Base-by-base conservation (phyloP, 2,888 invertebrate genomes). In the Cybosia mesomella region DNA sequence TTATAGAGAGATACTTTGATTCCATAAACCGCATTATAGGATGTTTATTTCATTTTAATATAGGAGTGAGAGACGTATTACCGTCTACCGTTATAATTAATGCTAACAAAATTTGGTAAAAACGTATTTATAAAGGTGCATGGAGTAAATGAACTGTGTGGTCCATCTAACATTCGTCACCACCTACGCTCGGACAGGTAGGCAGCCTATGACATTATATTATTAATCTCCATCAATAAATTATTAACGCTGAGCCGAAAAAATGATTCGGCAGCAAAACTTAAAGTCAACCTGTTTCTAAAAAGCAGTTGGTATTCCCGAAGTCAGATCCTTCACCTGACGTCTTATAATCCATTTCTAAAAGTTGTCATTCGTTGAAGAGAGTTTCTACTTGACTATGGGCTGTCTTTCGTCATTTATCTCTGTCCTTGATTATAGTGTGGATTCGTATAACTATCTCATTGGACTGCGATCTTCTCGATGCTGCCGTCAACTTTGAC, bases 81-180 rank as follows among this genome's bases (percentile, higher is more conserved):
- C 53, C 63, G 54, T 3, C 22, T 22, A 36, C 63, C 63, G 22
- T 34, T 63, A 54, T 63, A 49, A 54, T 34, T 15, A n/a, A 34
- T 22, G n/a, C 11, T 54, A 32, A n/a, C 53, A 21, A 61, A 32
- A 34, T 63, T 34, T 13, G 2, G 34, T 32, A 49, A 54, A 53
- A 54, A 54, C 2, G 21, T 49, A 36, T 32, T 36, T 22, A 34
- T 49, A 55, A 43, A 2, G 61, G n/a, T 28, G 32, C 39, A 22
- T 57, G 2, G 15, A 43, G 21, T 32, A 55, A 61, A 61, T 61
- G 43, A 61, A 32, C 21, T 57, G 61, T 22, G 57, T 49, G 36
- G 61, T 61, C 43, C 22, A 62, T 67, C 43, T 55, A 57, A 61
- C 61, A 67, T 57, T 24, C 39, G 21, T 66, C 66, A 60, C 28